Evolutionary conservation across 2,797 vertebrate genomes (phyloP).

Genomic region (Melopsittacus undulatus): DNA sequence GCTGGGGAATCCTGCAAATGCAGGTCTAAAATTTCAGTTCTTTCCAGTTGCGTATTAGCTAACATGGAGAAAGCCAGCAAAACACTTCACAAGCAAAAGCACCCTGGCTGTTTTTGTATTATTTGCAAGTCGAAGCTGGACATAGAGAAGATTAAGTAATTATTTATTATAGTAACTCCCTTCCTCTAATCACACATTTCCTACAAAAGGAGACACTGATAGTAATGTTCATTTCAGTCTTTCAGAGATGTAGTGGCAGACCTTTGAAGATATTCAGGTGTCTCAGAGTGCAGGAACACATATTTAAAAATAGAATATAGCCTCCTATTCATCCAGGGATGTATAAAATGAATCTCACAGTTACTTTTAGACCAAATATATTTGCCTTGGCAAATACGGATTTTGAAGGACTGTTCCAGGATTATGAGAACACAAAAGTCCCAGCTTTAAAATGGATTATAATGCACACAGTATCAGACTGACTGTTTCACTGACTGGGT

Average conservation of each 20-base stretch:
- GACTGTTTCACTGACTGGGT: not conserved
- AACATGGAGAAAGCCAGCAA: not conserved
- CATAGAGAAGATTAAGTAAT: not conserved
- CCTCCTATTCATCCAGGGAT: not conserved
- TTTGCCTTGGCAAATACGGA: not conserved
- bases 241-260: not conserved
- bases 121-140: not conserved
- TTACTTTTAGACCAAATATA: not conserved
- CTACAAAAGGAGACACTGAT: not conserved
- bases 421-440: not conserved
- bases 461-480: not conserved
- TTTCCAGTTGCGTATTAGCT: not conserved
- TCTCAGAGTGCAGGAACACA: not conserved
- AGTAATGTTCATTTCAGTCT: not conserved
- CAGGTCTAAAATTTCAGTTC: slow-evolving; percentile 21
- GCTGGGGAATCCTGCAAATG: slow-evolving; percentile 13
- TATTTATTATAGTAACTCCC: not conserved
- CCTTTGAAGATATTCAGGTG: not conserved
- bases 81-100: slow-evolving; percentile 3
- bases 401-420: not conserved
- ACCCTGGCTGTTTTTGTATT: not conserved
- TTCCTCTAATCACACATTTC: not conserved
- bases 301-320: not conserved
- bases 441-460: not conserved
- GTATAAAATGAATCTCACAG: not conserved